Percentiles rank a stretch among this genome's conserved stretches.
Conservation (phyloP, 2,888 invertebrate species). For the Andrena trimmerana region DNA sequence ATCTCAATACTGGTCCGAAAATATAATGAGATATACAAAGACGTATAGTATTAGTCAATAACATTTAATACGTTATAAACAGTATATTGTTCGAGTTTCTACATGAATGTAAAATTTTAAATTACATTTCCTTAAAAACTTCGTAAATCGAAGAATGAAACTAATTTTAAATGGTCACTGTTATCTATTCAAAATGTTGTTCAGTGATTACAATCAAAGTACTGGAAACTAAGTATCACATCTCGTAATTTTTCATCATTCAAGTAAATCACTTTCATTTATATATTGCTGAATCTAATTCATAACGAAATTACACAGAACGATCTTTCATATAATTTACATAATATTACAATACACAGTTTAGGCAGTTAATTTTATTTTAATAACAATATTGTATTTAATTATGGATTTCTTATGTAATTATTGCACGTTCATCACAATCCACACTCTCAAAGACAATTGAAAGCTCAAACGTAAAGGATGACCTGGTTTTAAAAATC, state of each 20-base stretch:
- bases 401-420: neutral
- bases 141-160: neutral
- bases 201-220: too few species aligned
- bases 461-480: slow-evolving; percentile 48
- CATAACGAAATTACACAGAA: neutral
- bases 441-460: slow-evolving; percentile 45
- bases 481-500: slow-evolving; percentile 21
- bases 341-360: slow-evolving; percentile 10
- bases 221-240: neutral
- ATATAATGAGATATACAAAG: neutral
- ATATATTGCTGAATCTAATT: neutral
- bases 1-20: neutral
- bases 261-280: neutral
- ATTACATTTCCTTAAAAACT: neutral
- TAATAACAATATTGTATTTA: neutral
- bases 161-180: neutral
- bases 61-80: neutral
- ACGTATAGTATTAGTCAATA: neutral
- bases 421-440: slow-evolving; percentile 43
- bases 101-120: neutral
- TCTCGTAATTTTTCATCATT: neutral
- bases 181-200: too few species aligned
- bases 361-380: neutral
- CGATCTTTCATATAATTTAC: slow-evolving; percentile 1
- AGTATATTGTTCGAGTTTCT: neutral